Conservation (phyloP, 1,140 invertebrate species). For the Philopotamus ludificatus region DNA sequence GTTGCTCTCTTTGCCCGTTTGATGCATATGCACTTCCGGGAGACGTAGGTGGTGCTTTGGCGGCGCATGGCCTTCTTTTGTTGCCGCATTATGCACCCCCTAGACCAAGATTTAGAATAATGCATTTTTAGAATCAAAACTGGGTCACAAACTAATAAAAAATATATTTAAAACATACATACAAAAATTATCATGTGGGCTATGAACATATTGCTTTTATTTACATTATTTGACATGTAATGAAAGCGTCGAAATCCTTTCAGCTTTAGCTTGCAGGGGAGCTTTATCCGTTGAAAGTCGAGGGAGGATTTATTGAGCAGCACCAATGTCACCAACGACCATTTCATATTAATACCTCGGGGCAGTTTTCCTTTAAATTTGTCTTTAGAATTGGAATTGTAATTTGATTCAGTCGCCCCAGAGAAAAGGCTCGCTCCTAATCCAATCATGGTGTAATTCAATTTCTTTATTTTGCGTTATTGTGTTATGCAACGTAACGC, state of each 20-base stretch:
- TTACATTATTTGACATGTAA: slow-evolving; percentile 35
- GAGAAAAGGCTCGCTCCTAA: too few species aligned
- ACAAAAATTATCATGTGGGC: too few species aligned
- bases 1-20: background rate
- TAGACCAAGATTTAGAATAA: background rate
- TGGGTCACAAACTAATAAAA: too few species aligned
- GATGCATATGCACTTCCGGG: background rate
- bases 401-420: slow-evolving; percentile 7
- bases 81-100: background rate
- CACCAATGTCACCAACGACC: slow-evolving; percentile 10
- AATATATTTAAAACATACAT: too few species aligned
- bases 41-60: too few species aligned
- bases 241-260: slow-evolving; percentile 30
- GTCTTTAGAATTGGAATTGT: slow-evolving; percentile 23
- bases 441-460: too few species aligned
- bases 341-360: slow-evolving; percentile 9
- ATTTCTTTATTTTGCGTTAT: too few species aligned
- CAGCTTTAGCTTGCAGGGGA: slow-evolving; percentile 21
- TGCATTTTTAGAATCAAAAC: too few species aligned
- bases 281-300: slow-evolving; percentile 27
- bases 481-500: too few species aligned
- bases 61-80: too few species aligned
- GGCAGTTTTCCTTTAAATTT: slow-evolving; percentile 16
- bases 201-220: too few species aligned
- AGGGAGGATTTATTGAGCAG: slow-evolving; percentile 17